Percentiles rank a stretch among this genome's conserved stretches.
Conservation (phyloP, 2,113 vertebrate species). For the Gymnarchus niloticus region DNA sequence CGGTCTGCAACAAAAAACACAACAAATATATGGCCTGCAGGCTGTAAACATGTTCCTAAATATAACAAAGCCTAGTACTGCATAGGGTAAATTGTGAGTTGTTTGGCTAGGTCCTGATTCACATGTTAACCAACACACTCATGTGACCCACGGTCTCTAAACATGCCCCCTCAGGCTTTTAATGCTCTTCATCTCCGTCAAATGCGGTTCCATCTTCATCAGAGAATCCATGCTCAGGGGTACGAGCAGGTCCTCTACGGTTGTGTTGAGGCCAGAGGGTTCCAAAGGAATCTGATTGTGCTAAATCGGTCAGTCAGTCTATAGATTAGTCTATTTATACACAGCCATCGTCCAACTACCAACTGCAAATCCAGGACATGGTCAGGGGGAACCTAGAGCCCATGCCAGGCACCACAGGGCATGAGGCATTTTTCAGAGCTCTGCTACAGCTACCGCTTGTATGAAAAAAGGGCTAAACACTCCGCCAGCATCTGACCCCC, state of each 20-base stretch:
- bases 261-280: not conserved
- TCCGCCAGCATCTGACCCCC: too few relatives aligned
- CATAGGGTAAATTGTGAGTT: not conserved
- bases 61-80: not conserved
- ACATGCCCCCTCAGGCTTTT: too few relatives aligned
- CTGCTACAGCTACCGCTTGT: not conserved
- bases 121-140: too few relatives aligned
- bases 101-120: not conserved
- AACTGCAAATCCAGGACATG: not conserved
- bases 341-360: not conserved
- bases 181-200: too few relatives aligned
- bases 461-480: not conserved
- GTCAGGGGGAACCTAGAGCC: too few relatives aligned
- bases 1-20: constrained; percentile 64
- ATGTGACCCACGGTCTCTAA: too few relatives aligned
- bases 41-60: not conserved
- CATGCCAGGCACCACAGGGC: not conserved
- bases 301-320: too few relatives aligned
- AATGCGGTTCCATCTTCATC: too few relatives aligned
- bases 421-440: not conserved
- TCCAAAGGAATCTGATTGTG: not conserved
- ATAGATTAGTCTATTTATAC: not conserved
- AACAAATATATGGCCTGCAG: constrained; percentile 21
- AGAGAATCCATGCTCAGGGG: not conserved
- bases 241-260: not conserved